Evolutionary conservation across 2,113 vertebrate genomes (phyloP), one percentile per base, ranked within the genome.

Genomic region (Dromiciops gliroides): DNA sequence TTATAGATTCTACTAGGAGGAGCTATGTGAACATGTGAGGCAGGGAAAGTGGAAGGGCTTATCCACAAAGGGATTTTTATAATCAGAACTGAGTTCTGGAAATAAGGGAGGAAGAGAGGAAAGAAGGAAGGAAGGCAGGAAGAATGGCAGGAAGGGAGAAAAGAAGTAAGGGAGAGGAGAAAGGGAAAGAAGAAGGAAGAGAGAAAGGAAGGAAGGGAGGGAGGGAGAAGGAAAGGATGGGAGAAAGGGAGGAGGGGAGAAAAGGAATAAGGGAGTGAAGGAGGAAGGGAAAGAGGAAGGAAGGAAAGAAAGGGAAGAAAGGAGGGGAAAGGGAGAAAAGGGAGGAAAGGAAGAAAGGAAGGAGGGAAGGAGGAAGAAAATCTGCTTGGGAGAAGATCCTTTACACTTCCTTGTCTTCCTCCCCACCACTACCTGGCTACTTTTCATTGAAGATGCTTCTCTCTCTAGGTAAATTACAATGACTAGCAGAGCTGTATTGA

Each of bases 221-320:
- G 1, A 0, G 52, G 25, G 37, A 53, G 52, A 48, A 48, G 53
- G 50, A 48, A 22, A 48, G 51, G 22, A 7, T 12, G 28, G 31
- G 25, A 19, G 6, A 53, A 16, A 10, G n/a, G 51, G 19, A 56
- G 16, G 7, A 49, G 48, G 31, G 51, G 9, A 44, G 91, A 12
- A 26, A 22, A 23, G 22, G 22, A 23, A 22, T 44, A 48, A 51
- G 37, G 25, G 51, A 16, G 26, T 47, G 26, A 0, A 25, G 19
- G 19, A 4, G 28, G 51, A 8, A 23, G 28, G 16, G 3, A 4
- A 28, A 23, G 31, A 22, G 12, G 16, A 25, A n/a, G 6, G 25
- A 10, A 31, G 1, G 4, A 8, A 50, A 12, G 14, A 1, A 7
- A 4, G 1, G 49, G 3, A 3, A 4, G 37, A 2, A 8, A 48